Base-by-base conservation (phyloP, 2,113 vertebrate species). In the Xerus inauris region DNA sequence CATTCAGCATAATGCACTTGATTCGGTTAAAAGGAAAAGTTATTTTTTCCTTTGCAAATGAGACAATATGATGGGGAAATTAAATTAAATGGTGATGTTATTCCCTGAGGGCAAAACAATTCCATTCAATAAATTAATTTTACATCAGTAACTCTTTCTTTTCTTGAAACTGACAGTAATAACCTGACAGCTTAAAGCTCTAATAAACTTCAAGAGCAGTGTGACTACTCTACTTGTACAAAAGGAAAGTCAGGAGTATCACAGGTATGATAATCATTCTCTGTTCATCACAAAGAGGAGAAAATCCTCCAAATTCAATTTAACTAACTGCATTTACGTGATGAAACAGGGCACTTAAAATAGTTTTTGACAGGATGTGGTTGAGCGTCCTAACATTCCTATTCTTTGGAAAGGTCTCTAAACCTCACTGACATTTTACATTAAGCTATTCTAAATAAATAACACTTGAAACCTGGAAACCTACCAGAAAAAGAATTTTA, bases 101-200 rank as follows among this genome's bases (percentile, higher is more conserved):
- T 98, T 98, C 98, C 98, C 98, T 92, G 96, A 98, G 98, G 98
- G 98, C 98, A 98, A 98, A 99, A 99, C 98, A 99, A 98, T 99
- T 98, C 98, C 98, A 98, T 98, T 98, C 98, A 98, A 99, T 98
- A 99, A 99, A 99, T 99, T 99, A 99, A 99, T 99, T 99, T 98
- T 98, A 99, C 98, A 98, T 98, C 98, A 98, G 98, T 97, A 98
- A 98, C 98, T 98, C 98, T 98, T 98, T 98, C 97, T 97, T 98
- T 98, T 98, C 98, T 98, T 97, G 98, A 98, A 98, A 98, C 97
- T 99, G 98, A 98, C 98, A 98, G 98, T 98, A 99, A 99, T 98
- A 98, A 98, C 98, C 97, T 98, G 98, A 99, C 98, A 98, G 98
- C 98, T 98, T 98, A 98, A 98, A 98, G 98, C 98, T 98, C 98